These are phyloP conservation scores for Callithrix jacchus DNA, from an alignment of 2,113 vertebrate species.

Conservation along the genomic window DNA sequence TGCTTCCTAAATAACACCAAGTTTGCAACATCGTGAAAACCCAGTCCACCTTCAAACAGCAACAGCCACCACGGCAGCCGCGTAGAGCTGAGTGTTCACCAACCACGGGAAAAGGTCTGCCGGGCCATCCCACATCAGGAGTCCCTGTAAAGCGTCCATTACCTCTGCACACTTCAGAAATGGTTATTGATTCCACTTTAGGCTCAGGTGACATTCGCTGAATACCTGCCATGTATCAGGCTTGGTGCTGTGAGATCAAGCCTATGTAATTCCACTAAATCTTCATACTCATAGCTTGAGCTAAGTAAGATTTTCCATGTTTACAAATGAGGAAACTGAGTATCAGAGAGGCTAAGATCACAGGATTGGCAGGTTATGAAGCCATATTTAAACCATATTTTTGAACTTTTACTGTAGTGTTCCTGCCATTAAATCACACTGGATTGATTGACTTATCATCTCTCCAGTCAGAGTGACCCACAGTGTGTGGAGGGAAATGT, in stretches of 20 bases:
- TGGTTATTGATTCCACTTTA: neutral
- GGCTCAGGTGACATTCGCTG: neutral
- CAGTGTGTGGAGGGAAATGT: accelerated
- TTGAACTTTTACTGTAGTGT: neutral
- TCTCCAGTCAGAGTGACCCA: neutral
- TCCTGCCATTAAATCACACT: neutral
- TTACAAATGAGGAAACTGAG: neutral
- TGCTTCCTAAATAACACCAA: neutral
- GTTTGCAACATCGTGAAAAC: neutral
- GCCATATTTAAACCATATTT: neutral
- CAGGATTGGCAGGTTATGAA: neutral
- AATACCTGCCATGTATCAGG: no score
- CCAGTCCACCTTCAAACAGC: neutral
- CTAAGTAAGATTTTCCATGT: neutral
- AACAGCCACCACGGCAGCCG: no score
- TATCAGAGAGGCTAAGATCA: neutral
- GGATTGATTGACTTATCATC: neutral
- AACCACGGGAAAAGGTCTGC: neutral
- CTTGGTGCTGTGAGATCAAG: neutral
- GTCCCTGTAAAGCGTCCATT: no score
- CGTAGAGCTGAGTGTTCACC: accelerated
- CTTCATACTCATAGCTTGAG: neutral
- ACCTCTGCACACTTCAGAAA: neutral
- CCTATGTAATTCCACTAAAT: neutral
- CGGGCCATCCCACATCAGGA: accelerated